Evolutionary conservation across 2,113 vertebrate genomes (phyloP).

Genomic region (Phalacrocorax brasilianus): DNA sequence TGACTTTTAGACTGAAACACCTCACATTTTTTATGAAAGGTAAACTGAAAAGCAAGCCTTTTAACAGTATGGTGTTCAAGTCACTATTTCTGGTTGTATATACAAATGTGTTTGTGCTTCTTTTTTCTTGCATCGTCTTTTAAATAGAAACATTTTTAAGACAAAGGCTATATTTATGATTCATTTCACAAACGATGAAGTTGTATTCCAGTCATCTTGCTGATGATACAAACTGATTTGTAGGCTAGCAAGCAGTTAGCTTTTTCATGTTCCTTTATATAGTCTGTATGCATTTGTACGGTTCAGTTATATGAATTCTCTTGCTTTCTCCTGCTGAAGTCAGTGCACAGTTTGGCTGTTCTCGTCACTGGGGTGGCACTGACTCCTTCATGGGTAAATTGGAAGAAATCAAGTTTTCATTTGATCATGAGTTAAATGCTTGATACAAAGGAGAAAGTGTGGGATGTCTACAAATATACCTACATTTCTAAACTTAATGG

Average conservation of each 20-base stretch:
- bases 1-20: not conserved
- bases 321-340: not conserved
- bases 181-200: not conserved
- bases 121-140: not conserved
- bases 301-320: not conserved
- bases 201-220: not conserved
- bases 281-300: not conserved
- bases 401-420: not conserved
- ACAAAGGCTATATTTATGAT: not conserved
- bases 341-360: not conserved
- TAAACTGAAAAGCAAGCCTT: not conserved
- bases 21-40: not conserved
- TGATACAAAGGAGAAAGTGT: not conserved
- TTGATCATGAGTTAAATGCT: not conserved
- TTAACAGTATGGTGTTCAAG: not conserved
- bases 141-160: not conserved
- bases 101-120: not conserved
- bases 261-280: not conserved
- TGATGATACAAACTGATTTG: not conserved
- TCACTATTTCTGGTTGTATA: not conserved
- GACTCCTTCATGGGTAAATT: not conserved
- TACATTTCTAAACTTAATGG: not conserved
- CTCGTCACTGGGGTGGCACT: not conserved
- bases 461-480: not conserved
- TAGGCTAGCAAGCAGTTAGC: not conserved